Evolutionary conservation across 2,797 vertebrate species (phyloP), one percentile per base, ranked within the genome.

Genomic region (Bucorvus abyssinicus): DNA sequence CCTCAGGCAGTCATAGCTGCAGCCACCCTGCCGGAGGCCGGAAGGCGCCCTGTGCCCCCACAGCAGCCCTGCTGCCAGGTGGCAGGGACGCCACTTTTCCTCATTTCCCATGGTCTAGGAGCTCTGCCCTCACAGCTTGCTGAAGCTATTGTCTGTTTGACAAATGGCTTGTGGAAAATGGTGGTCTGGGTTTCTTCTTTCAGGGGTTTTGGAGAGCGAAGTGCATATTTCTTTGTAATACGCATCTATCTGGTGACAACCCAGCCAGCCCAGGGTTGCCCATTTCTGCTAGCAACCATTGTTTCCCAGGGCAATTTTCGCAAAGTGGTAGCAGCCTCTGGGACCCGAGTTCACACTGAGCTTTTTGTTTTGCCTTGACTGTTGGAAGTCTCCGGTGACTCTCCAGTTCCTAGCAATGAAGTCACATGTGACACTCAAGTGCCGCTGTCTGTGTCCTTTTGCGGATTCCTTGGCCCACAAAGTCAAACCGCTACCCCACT

Each of bases 1-100:
- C 14, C 49, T 57, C 16, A 49, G 0, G 1, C 7, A 3, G 1
- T 7, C 0, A 1, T 16, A 61, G 61, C 24, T 59, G 30, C 17
- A 73, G 42, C n/a, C 6, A 1, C 5, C 5, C 15, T 1, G 0
- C 8, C 8, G 1, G 42, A n/a, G 53, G 71, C 52, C 32, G n/a
- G 34, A 3, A 40, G 69, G 32, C 16, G 67, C 14, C 14, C 32
- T 1, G 3, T 4, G 1, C 9, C 11, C 22, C 22, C 5, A 9
- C 0, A 4, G 45, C 12, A 71, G 12, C 30, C 49, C 38, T 19
- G 32, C 27, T 63, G 29, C 40, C 60, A 63, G 23, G 34, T 27
- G 21, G 14, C 40, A 56, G 9, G 12, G 49, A 56, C 1, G 3
- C 3, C 3, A 1, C 9, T 42, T 68, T 18, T 84, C 56, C 59